Evolutionary conservation across 92 coral and sea anemone species (phyloP).

Genomic region (Ricordea florida): DNA sequence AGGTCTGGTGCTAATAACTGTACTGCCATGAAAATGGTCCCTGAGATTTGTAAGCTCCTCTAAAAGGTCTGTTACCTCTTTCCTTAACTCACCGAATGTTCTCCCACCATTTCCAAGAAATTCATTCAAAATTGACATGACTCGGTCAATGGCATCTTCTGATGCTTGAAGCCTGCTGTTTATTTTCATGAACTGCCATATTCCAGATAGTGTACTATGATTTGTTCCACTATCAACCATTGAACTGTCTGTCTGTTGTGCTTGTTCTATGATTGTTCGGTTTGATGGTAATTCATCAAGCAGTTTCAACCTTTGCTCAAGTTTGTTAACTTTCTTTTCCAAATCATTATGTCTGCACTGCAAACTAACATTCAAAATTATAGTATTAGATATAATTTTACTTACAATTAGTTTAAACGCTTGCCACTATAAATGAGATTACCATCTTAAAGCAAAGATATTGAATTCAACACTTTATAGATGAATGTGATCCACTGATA

Average conservation of each 20-base stretch:
- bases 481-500: too few species aligned
- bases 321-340: constrained; percentile 71
- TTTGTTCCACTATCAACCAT: not conserved
- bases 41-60: constrained; percentile 66
- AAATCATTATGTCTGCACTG: constrained; percentile 53
- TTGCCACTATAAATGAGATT: too few species aligned
- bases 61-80: constrained; percentile 61
- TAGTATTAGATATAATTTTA: too few species aligned
- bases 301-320: constrained; percentile 76
- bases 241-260: constrained; percentile 39
- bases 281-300: constrained; percentile 78
- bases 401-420: too few species aligned
- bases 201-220: constrained; percentile 71
- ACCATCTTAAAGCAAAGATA: too few species aligned
- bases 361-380: constrained; percentile 40
- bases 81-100: constrained; percentile 42
- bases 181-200: constrained; percentile 96
- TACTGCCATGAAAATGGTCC: constrained; percentile 12
- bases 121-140: constrained; percentile 86
- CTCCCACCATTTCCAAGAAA: constrained; percentile 66
- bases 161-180: constrained; percentile 88
- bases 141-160: constrained; percentile 89
- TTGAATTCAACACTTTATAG: too few species aligned
- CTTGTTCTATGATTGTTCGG: constrained; percentile 61
- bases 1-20: not conserved